These are phyloP conservation scores for Melipona bicolor DNA, from an alignment of 2,888 invertebrate genomes.

Conservation along the genomic window DNA sequence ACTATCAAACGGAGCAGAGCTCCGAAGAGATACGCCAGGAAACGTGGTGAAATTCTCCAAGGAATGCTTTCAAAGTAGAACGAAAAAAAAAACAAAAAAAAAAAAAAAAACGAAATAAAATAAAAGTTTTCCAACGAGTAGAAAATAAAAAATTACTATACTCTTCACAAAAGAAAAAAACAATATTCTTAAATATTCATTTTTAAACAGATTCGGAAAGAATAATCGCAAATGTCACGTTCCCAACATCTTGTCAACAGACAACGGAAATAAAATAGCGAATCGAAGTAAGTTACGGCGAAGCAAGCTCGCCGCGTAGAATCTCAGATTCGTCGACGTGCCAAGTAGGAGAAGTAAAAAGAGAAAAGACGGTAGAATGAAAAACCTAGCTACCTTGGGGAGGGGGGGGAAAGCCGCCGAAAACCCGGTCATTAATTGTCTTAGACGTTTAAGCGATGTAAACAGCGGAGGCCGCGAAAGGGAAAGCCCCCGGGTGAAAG, in stretches of 20 bases:
- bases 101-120: not conserved
- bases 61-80: not conserved
- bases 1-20: conserved; percentile 55
- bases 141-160: too few species aligned
- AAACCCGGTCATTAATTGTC: conserved; percentile 78
- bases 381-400: conserved; percentile 21
- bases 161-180: too few species aligned
- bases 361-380: not conserved
- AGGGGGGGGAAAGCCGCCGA: conserved; percentile 53
- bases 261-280: too few species aligned
- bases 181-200: not conserved
- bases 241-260: not conserved
- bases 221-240: too few species aligned
- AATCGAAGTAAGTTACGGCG: not conserved
- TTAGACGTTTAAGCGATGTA: conserved; percentile 80
- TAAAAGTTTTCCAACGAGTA: not conserved
- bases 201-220: not conserved
- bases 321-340: not conserved
- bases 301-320: not conserved
- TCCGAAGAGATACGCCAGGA: conserved; percentile 6
- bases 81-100: not conserved
- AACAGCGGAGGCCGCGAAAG: conserved; percentile 80
- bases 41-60: not conserved
- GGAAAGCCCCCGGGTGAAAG: conserved; percentile 78
- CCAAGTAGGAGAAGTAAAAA: not conserved